phyloP scores from a whole-genome alignment of 2,888 invertebrate genomes.

The Galerucella pusilla region DNA sequence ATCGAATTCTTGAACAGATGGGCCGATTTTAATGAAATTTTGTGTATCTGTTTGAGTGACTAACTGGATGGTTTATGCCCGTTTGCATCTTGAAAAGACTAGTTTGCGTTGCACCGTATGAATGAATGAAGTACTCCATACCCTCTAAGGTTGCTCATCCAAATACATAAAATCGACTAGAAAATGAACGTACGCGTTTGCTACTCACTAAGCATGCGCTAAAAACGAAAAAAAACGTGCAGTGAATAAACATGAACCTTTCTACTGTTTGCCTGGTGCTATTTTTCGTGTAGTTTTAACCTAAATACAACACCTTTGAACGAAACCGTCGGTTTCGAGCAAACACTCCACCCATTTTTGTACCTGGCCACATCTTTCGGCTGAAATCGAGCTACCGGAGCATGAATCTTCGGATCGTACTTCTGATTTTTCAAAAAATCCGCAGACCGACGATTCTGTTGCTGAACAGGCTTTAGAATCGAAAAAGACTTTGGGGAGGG shows the following conservation, averaged over 20 bases:
- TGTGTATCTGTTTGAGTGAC: too few relatives aligned
- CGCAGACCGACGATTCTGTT: slow-evolving; percentile 47
- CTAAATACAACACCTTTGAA: slow-evolving; percentile 74
- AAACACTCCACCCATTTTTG: slow-evolving; percentile 67
- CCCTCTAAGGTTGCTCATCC: too few relatives aligned
- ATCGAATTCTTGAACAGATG: too few relatives aligned
- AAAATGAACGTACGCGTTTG: neutral
- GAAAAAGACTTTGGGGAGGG: slow-evolving; percentile 66
- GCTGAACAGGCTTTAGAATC: slow-evolving; percentile 60
- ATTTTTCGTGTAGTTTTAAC: slow-evolving; percentile 37
- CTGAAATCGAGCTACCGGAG: slow-evolving; percentile 81
- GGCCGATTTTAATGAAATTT: too few relatives aligned
- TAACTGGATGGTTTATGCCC: too few relatives aligned
- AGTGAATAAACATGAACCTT: slow-evolving; percentile 36
- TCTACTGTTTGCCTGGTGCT: slow-evolving; percentile 40
- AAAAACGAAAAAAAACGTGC: slow-evolving; percentile 30
- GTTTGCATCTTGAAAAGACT: too few relatives aligned
- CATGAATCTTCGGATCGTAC: slow-evolving; percentile 80
- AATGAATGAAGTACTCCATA: too few relatives aligned
- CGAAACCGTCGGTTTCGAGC: slow-evolving; percentile 75
- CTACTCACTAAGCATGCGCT: neutral
- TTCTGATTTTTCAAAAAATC: slow-evolving; percentile 72
- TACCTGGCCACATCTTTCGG: slow-evolving; percentile 66
- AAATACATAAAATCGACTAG: too few relatives aligned
- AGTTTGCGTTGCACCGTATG: too few relatives aligned